phyloP scores from a whole-genome alignment of 2,888 invertebrate species.

The Andrena bucephala region DNA sequence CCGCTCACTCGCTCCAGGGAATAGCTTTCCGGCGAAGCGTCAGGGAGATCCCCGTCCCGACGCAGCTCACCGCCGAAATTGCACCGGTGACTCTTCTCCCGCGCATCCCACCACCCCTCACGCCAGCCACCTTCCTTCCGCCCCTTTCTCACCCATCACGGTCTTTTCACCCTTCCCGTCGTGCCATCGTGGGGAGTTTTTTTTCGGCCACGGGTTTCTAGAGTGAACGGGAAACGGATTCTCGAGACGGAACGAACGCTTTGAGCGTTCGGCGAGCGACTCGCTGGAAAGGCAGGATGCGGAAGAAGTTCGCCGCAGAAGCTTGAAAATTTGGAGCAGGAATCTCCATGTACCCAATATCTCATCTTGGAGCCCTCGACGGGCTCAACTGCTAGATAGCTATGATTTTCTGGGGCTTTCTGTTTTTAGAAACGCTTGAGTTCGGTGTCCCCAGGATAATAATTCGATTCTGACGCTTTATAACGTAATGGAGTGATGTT shows the following conservation, averaged over 20 bases:
- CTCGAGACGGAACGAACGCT: neutral
- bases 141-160: neutral
- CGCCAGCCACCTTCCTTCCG: neutral
- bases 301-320: neutral
- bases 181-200: neutral
- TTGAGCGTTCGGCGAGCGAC: neutral
- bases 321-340: neutral
- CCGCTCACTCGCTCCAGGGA: conserved; percentile 48
- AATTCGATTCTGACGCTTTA: too few relatives aligned
- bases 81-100: conserved; percentile 44
- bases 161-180: neutral
- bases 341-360: neutral
- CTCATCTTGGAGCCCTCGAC: too few relatives aligned
- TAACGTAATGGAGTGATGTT: too few relatives aligned
- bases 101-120: conserved; percentile 22
- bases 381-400: too few relatives aligned
- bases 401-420: too few relatives aligned
- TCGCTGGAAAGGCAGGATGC: neutral
- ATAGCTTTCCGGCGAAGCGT: conserved; percentile 59
- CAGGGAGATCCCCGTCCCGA: conserved; percentile 53
- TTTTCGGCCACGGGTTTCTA: neutral
- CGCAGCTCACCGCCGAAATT: conserved; percentile 57
- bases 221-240: neutral
- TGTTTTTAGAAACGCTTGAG: too few relatives aligned
- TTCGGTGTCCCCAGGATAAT: too few relatives aligned